Conservation (phyloP, 2,113 vertebrate genomes). For the Cottus gobio region DNA sequence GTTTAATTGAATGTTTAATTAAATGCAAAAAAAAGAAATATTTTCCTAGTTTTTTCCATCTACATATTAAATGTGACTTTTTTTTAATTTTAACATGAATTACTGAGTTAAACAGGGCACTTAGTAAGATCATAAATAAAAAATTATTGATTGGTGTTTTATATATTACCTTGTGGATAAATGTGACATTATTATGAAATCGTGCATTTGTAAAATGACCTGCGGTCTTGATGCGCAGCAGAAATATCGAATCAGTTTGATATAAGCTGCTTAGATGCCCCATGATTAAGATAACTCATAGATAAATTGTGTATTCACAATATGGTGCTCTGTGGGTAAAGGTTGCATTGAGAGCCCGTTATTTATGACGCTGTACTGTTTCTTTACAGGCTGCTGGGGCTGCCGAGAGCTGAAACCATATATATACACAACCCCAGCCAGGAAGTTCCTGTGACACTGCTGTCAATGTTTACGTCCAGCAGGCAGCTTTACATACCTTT, state of each 20-base stretch:
- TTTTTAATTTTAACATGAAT: background rate
- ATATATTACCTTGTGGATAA: background rate
- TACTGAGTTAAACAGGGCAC: background rate
- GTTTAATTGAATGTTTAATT: background rate
- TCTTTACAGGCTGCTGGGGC: conserved; percentile 87
- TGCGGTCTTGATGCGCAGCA: background rate
- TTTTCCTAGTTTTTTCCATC: background rate
- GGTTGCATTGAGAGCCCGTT: background rate
- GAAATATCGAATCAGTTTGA: background rate
- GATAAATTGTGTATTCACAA: background rate
- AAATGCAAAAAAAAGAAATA: background rate
- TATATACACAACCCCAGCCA: conserved; percentile 94
- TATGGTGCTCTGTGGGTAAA: background rate
- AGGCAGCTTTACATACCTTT: conserved; percentile 96
- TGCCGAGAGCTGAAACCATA: conserved; percentile 93
- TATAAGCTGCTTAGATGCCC: background rate
- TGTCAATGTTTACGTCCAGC: conserved; percentile 94
- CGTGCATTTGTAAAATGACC: no score
- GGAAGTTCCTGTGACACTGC: conserved; percentile 92
- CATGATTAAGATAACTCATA: background rate
- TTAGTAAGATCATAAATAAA: background rate
- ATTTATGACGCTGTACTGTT: conserved; percentile 26
- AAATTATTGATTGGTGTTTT: background rate
- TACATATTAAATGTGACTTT: background rate
- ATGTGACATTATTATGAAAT: background rate